Evolutionary conservation across 2,113 vertebrate species (phyloP).

Genomic region (Sialia sialis): DNA sequence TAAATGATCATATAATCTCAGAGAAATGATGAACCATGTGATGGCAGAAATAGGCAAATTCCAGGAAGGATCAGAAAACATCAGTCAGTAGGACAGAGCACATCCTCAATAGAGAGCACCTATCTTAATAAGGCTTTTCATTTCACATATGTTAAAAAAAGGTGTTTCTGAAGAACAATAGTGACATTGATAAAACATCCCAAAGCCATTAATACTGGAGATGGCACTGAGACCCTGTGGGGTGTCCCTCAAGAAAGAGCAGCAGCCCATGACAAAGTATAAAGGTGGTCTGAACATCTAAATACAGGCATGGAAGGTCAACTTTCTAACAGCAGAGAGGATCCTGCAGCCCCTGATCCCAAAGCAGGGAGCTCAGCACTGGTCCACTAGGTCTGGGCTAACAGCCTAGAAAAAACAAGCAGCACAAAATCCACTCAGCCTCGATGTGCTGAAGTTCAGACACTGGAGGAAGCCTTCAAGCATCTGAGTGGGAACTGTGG

Average conservation of each 20-base stretch:
- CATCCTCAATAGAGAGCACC: background rate
- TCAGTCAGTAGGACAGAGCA: background rate
- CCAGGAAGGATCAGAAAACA: background rate
- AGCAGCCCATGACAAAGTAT: background rate
- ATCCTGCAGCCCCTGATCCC: background rate
- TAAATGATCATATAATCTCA: background rate
- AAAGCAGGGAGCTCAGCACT: background rate
- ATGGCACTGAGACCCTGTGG: background rate
- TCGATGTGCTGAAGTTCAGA: background rate
- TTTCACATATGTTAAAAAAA: background rate
- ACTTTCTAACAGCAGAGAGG: accelerated
- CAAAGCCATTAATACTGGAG: background rate
- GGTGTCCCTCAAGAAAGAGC: background rate
- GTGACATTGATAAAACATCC: background rate
- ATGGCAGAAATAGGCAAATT: background rate
- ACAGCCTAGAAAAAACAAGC: background rate
- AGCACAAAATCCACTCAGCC: background rate
- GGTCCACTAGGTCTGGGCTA: accelerated
- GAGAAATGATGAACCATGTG: background rate
- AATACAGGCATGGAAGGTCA: background rate
- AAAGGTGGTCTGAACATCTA: background rate
- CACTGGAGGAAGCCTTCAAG: background rate
- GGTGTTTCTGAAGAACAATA: background rate
- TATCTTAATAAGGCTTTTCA: background rate
- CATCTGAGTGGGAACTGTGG: background rate